Evolutionary conservation across 2,797 vertebrate genomes (phyloP).

Genomic region (Takifugu ocellatus): DNA sequence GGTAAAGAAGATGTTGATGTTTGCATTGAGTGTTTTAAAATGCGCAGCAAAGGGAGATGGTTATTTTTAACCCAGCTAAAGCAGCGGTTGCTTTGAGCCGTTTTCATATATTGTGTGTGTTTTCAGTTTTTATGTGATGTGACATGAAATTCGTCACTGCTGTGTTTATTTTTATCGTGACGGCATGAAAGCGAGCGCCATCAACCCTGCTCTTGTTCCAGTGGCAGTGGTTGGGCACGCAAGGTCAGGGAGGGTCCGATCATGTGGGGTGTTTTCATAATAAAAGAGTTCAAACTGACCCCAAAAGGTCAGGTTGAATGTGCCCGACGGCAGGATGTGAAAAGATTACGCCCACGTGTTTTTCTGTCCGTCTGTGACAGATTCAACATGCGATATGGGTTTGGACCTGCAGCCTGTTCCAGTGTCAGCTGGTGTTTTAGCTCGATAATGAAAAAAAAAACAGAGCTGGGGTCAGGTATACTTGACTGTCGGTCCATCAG

Average conservation of each 20-base stretch:
- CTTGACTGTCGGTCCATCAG: no score
- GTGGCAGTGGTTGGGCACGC: slow-evolving; percentile 39
- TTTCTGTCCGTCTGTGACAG: no score
- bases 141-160: slow-evolving; percentile 38
- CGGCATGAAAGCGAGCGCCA: slow-evolving; percentile 31
- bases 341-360: no score
- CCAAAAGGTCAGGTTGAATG: slow-evolving; percentile 34
- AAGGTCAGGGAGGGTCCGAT: slow-evolving; percentile 27
- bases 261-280: slow-evolving; percentile 17
- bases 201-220: slow-evolving; percentile 24
- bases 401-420: slow-evolving; percentile 1
- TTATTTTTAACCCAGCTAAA: slow-evolving; percentile 30
- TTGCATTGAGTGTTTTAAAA: no score
- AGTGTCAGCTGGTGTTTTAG: slow-evolving; percentile 5
- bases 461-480: no score
- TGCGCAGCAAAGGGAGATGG: neutral
- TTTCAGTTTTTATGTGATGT: slow-evolving; percentile 26
- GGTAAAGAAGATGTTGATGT: no score
- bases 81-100: slow-evolving; percentile 24
- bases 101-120: slow-evolving; percentile 24
- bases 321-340: no score
- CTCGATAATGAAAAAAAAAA: no score
- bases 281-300: slow-evolving; percentile 31
- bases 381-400: no score
- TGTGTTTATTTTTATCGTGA: slow-evolving; percentile 36